phyloP scores from a whole-genome alignment of 2,888 invertebrate genomes.

The Himalopsyche japonica region DNA sequence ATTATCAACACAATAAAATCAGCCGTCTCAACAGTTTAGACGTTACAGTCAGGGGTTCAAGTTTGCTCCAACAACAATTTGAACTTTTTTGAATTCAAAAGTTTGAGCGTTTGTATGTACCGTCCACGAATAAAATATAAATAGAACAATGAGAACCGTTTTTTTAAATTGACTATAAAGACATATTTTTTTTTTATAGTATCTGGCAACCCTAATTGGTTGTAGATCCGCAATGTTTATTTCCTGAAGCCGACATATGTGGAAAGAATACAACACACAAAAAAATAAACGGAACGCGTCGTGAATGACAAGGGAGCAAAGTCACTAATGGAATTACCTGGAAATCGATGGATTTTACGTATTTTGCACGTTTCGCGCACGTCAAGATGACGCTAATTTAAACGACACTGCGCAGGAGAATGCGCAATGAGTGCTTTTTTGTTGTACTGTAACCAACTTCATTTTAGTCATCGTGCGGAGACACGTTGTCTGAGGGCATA shows the following conservation, averaged over 20 bases:
- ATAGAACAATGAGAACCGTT: too few relatives aligned
- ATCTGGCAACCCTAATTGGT: too few relatives aligned
- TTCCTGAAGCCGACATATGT: background rate
- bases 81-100: too few relatives aligned
- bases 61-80: too few relatives aligned
- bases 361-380: background rate
- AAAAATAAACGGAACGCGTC: background rate
- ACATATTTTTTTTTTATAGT: too few relatives aligned
- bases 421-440: background rate
- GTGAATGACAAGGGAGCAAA: background rate
- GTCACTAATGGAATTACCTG: background rate
- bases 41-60: too few relatives aligned
- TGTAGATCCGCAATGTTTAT: background rate
- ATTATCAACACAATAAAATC: too few relatives aligned
- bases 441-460: background rate
- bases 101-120: too few relatives aligned
- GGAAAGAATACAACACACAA: background rate
- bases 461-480: background rate
- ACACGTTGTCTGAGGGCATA: background rate
- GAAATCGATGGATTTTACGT: background rate
- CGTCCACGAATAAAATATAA: too few relatives aligned
- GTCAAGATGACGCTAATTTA: background rate
- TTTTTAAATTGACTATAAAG: too few relatives aligned
- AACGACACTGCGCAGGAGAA: background rate
- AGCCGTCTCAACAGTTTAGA: too few relatives aligned